Conservation (phyloP, 2,797 vertebrate species). For the Argyrosomus regius region DNA sequence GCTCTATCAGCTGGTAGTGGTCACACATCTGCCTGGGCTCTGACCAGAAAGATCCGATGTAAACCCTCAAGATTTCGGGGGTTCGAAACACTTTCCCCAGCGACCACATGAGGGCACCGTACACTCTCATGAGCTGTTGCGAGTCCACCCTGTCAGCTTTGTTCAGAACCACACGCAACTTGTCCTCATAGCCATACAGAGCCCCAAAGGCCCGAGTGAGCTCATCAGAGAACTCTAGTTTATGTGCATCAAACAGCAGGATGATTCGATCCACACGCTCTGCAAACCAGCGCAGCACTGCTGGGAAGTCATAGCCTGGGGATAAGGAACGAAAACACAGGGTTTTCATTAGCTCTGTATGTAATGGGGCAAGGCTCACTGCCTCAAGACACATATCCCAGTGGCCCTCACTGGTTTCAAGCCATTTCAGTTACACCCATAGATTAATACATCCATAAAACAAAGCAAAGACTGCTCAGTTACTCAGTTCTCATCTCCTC, state of each 20-base stretch:
- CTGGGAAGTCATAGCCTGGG: slow-evolving; percentile 91
- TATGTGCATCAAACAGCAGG: slow-evolving; percentile 94
- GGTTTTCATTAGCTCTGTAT: slow-evolving; percentile 70
- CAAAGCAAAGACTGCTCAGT: slow-evolving; percentile 40
- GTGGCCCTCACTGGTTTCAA: slow-evolving; percentile 54
- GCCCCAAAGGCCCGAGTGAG: slow-evolving; percentile 92
- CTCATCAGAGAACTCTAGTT: slow-evolving; percentile 95
- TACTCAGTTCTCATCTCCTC: slow-evolving; percentile 51
- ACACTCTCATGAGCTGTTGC: slow-evolving; percentile 94
- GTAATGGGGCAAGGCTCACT: slow-evolving; percentile 44
- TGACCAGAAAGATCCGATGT: slow-evolving; percentile 94
- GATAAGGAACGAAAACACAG: slow-evolving; percentile 53
- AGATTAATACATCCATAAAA: slow-evolving; percentile 67
- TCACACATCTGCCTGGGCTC: slow-evolving; percentile 88
- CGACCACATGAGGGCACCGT: slow-evolving; percentile 95
- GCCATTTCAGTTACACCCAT: slow-evolving; percentile 74
- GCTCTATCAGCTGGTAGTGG: slow-evolving; percentile 90
- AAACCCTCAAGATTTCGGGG: slow-evolving; percentile 92
- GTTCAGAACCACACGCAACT: slow-evolving; percentile 94
- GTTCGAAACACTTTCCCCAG: slow-evolving; percentile 93
- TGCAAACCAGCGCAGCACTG: slow-evolving; percentile 92
- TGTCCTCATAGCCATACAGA: slow-evolving; percentile 92
- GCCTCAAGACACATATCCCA: slow-evolving; percentile 61
- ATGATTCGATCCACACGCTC: slow-evolving; percentile 94
- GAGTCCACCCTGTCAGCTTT: slow-evolving; percentile 94